A percentile compares a stretch with the other conserved stretches of the same genome.
Conservation (phyloP, 2,113 vertebrate species). For the Actenoides hombroni region DNA sequence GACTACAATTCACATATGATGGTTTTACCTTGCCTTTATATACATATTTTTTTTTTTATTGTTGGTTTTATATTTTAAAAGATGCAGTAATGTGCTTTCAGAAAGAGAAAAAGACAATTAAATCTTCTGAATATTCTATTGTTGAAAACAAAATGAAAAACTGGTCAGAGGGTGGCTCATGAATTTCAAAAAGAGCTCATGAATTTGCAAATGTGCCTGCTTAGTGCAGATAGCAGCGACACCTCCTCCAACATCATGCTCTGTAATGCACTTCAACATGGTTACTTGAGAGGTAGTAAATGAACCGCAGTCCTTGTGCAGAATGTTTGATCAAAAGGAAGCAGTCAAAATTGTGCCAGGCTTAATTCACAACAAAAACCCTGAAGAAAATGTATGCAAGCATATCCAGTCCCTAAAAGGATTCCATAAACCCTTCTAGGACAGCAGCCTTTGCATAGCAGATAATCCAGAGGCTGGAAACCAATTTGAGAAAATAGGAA, state of each 20-base stretch:
- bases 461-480: slow-evolving; percentile 15
- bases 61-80: neutral
- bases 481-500: slow-evolving; percentile 24
- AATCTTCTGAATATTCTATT: slow-evolving; percentile 17
- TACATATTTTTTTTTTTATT: neutral
- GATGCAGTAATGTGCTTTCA: neutral
- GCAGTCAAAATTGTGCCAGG: slow-evolving; percentile 35
- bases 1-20: neutral
- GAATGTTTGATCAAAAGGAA: slow-evolving; percentile 49
- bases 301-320: slow-evolving; percentile 51
- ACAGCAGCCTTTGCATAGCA: neutral
- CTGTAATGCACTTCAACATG: slow-evolving; percentile 57
- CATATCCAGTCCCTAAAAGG: neutral
- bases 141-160: slow-evolving; percentile 40
- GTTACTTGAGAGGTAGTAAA: slow-evolving; percentile 61
- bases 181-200: slow-evolving; percentile 70
- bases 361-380: slow-evolving; percentile 53
- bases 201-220: slow-evolving; percentile 71
- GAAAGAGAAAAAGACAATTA: neutral
- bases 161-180: slow-evolving; percentile 36
- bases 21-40: neutral
- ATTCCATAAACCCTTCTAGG: neutral
- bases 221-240: slow-evolving; percentile 55
- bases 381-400: slow-evolving; percentile 43
- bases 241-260: slow-evolving; percentile 54